Evolutionary conservation across 2,888 invertebrate genomes (phyloP).

Genomic region (Frankliniella fusca): DNA sequence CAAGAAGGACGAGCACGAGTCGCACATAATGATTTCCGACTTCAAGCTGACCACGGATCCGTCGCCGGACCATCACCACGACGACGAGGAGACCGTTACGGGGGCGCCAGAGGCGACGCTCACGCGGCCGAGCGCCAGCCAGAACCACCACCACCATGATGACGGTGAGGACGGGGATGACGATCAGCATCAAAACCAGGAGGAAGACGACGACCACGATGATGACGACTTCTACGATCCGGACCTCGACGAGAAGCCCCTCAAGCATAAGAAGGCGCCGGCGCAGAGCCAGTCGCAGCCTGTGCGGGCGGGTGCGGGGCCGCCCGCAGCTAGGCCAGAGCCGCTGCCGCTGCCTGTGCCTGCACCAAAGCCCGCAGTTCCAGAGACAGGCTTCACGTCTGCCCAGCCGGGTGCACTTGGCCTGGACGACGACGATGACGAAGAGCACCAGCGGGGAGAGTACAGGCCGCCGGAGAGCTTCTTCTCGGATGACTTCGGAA

Average conservation of each 20-base stretch:
- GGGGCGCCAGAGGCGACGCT: neutral
- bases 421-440: neutral
- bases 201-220: neutral
- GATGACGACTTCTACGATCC: neutral
- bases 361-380: neutral
- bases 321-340: neutral
- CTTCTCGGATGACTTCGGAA: slow-evolving; percentile 32
- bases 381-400: neutral
- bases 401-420: neutral
- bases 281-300: neutral
- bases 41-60: slow-evolving; percentile 1
- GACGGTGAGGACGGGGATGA: neutral
- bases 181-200: neutral
- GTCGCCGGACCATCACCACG: neutral
- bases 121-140: neutral
- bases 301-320: neutral
- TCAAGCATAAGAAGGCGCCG: neutral
- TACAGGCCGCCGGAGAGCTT: neutral
- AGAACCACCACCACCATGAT: neutral
- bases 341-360: neutral
- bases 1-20: slow-evolving; percentile 46
- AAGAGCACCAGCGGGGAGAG: neutral
- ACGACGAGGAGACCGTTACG: neutral
- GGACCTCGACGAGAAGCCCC: neutral
- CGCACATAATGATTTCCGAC: slow-evolving; percentile 42